A percentile compares a stretch with the other conserved stretches of the same genome.
phyloP scores from a whole-genome alignment of 2,113 vertebrate genomes.

The Rhombomys opimus region DNA sequence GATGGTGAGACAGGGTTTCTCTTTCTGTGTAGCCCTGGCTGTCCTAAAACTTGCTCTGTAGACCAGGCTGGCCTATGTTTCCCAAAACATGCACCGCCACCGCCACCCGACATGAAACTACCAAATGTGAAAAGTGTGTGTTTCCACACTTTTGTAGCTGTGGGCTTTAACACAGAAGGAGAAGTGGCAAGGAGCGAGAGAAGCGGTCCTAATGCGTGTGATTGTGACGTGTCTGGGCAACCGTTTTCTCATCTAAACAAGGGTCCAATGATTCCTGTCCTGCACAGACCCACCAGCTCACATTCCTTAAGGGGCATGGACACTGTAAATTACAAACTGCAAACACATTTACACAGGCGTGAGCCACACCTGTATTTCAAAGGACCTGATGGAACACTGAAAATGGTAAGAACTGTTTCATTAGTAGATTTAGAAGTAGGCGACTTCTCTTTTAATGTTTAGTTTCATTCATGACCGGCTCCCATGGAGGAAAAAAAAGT shows the following conservation, averaged over 20 bases:
- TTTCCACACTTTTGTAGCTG: background rate
- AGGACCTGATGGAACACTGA: background rate
- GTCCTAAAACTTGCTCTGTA: background rate
- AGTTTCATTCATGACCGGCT: conserved; percentile 31
- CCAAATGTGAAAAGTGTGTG: background rate
- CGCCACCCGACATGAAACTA: background rate
- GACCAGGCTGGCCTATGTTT: background rate
- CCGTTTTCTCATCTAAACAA: background rate
- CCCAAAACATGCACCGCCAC: no score
- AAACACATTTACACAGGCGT: background rate
- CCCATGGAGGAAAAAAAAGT: conserved; percentile 58
- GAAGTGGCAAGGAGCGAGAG: background rate
- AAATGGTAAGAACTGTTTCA: background rate
- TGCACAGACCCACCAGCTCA: background rate
- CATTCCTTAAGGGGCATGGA: background rate
- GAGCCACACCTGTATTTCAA: background rate
- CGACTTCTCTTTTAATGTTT: background rate
- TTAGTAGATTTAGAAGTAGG: background rate
- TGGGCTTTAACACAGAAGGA: background rate
- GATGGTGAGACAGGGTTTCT: background rate
- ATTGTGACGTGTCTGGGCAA: background rate
- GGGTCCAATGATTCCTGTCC: background rate
- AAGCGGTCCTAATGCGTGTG: background rate
- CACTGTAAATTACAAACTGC: background rate
- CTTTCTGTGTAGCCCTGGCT: background rate